These are phyloP conservation scores for Fissipunctia ypsillon DNA, from an alignment of 2,888 invertebrate genomes.

Conservation along the genomic window DNA sequence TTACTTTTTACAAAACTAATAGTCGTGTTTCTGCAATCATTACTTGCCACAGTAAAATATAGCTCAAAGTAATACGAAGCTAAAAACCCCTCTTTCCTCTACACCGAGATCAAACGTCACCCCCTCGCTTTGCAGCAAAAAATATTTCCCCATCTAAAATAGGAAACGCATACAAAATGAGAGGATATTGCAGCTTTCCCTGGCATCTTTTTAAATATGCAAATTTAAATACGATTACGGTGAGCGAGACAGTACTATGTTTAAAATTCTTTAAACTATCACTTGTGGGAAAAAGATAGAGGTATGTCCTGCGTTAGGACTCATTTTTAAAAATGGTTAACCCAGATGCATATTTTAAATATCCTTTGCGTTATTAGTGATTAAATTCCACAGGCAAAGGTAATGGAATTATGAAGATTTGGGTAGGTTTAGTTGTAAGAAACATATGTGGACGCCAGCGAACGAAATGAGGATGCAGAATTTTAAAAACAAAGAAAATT, in stretches of 20 bases:
- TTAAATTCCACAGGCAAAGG: slow-evolving; percentile 60
- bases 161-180: slow-evolving; percentile 79
- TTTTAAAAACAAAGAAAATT: slow-evolving; percentile 32
- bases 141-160: slow-evolving; percentile 74
- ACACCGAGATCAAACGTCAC: slow-evolving; percentile 65
- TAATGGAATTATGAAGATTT: slow-evolving; percentile 56
- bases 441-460: not conserved
- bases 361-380: slow-evolving; percentile 66
- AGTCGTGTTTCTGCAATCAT: slow-evolving; percentile 18
- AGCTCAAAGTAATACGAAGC: slow-evolving; percentile 43
- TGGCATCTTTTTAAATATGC: slow-evolving; percentile 80
- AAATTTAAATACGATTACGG: slow-evolving; percentile 82
- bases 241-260: slow-evolving; percentile 67
- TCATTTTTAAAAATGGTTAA: slow-evolving; percentile 69
- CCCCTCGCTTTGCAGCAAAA: slow-evolving; percentile 61
- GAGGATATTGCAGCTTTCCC: slow-evolving; percentile 76
- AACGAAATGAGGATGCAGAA: slow-evolving; percentile 26
- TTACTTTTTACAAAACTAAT: no score
- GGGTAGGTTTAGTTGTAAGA: slow-evolving; percentile 12
- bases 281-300: slow-evolving; percentile 64
- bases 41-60: slow-evolving; percentile 30
- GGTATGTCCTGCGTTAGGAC: slow-evolving; percentile 37
- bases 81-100: slow-evolving; percentile 43
- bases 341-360: slow-evolving; percentile 75
- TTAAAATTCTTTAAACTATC: slow-evolving; percentile 42